Evolutionary conservation across 2,888 invertebrate species (phyloP), one percentile per base, ranked within the genome.

Genomic region (Drosophila kanekoi): DNA sequence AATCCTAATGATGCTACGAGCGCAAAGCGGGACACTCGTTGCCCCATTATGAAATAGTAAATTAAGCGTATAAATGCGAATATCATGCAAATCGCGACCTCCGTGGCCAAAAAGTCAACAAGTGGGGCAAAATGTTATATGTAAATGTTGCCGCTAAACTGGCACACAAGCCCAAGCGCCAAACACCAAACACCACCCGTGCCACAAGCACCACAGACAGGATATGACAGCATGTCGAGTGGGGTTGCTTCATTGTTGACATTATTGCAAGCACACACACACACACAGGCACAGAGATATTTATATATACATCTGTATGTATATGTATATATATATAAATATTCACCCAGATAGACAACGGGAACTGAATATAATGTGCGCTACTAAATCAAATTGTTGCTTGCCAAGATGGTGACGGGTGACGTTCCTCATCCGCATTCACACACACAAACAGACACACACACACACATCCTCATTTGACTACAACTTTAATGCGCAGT

Each of bases 401-500:
- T 68, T 57, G 44, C 57, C 66, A 83, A 70, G 81, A 68, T 72
- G 65, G 60, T 49, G 70, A 60, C 58, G 71, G 44, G 16, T 54
- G 72, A 35, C 38, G 53, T 44, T 56, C 18, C 47, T 44, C 38
- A 47, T 51, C 37, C 53, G n/a, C 51, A 37, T n/a, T 1, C 49
- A 13, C 33, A 38, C 43, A 20, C 62, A 52, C 59, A 10, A 18
- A 41, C 40, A 8, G 11, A 66, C 41, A 51, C 72, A 16, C 41
- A 23, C 51, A 40, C 51, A 41, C 64, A 49, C 59, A 71, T 59
- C 68, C 79, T 73, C 77, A 79, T 85, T 82, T 89, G 86, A 73
- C 73, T 81, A 81, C 73, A 69, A 79, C 87, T 89, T 88, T 85
- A 82, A 81, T 89, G 71, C 78, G 79, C 77, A 44, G 87, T 89